Evolutionary conservation across 1,140 invertebrate species (phyloP), one percentile per base, ranked within the genome.

Genomic region (Prorops nasuta): DNA sequence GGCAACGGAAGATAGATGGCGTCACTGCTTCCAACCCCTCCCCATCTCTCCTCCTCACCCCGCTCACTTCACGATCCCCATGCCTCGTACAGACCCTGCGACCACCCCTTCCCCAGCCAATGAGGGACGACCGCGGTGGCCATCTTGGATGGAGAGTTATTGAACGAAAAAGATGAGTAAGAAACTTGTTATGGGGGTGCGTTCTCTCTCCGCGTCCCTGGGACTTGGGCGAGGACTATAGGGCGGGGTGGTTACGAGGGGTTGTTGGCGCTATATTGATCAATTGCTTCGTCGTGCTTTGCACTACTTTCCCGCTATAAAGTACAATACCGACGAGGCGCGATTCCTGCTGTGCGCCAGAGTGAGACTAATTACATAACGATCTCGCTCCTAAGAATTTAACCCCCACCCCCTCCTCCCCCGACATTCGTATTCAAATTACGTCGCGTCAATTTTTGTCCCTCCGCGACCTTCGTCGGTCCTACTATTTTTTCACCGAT

Each of bases 101-200:
- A 69, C 72, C 69, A 75, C 71, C 72, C 74, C 74, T 67, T 63
- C 76, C 76, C 71, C 57, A 74, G 73, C 76, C 76, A 78, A 78
- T 78, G 76, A 78, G 74, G 69, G 64, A 78, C 76, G 76, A 77
- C 76, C 73, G 72, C 67, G 73, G 73, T 76, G 74, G 76, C 75
- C 75, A 77, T 77, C 75, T 77, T 77, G 75, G 74, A 75, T 76
- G 73, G 75, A 76, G 74, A 76, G 73, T 78, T 78, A 78, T 78
- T 77, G 75, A 77, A 76, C 75, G 75, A 77, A 77, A 77, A 77
- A 77, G 75, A 77, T 77, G 75, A 77, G 75, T 76, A 77, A 77
- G 75, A 77, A 76, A 76, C 75, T 76, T 77, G 74, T 76, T 77
- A 77, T 71, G 71, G 69, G 73, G 74, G 74, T 76, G 71, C 72